A percentile compares a stretch with the other conserved stretches of the same genome.
Conservation (phyloP, 2,113 vertebrate genomes). For the Tapirus terrestris region DNA sequence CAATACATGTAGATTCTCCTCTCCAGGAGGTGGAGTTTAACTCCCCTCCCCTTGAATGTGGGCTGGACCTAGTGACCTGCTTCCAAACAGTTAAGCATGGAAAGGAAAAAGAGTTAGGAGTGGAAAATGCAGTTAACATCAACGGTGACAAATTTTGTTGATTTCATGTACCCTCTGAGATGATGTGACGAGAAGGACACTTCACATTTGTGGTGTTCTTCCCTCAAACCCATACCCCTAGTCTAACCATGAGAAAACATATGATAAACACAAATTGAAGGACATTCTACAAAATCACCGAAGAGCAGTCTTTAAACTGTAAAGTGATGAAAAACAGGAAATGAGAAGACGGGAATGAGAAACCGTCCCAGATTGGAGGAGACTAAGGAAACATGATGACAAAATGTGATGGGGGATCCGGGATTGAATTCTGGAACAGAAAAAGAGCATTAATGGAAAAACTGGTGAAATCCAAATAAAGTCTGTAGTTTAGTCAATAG, state of each 20-base stretch:
- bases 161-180: background rate
- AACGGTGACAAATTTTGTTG: background rate
- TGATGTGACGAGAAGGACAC: background rate
- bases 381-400: background rate
- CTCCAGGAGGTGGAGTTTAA: background rate
- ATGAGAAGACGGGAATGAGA: background rate
- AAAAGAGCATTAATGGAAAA: slow-evolving; percentile 32
- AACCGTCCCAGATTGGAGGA: background rate
- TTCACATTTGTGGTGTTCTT: background rate
- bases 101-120: background rate
- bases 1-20: background rate
- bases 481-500: background rate
- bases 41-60: background rate
- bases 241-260: background rate
- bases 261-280: background rate
- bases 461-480: slow-evolving; percentile 30
- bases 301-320: background rate
- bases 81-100: background rate
- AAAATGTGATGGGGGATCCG: background rate
- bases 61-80: background rate
- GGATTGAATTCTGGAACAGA: slow-evolving; percentile 36
- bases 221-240: background rate
- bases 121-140: background rate
- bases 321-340: slow-evolving; percentile 37
- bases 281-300: background rate